Base-by-base conservation (phyloP, 1,140 invertebrate species). In the Drosophila mauritiana region DNA sequence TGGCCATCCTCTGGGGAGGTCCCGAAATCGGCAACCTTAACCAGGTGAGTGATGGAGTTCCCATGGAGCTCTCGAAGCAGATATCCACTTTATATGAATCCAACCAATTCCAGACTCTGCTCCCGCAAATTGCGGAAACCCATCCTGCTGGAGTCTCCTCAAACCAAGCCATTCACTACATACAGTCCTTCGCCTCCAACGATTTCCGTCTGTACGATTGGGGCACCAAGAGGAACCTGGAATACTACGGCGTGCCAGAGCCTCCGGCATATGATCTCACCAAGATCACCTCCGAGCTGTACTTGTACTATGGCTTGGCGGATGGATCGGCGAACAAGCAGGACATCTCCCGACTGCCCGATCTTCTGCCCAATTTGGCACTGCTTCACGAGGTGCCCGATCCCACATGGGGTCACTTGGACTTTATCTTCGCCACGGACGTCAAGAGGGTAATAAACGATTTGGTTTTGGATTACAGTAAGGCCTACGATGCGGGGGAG, bases 231-330 rank as follows among this genome's bases (percentile, higher is more conserved):
- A 84, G 62, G 42, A 94, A 95, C 73, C 53, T 91, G 37, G 56
- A 80, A 39, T 65, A 78, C 8, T 94, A 94, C 57, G 91, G 90
- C 1, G 78, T 82, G 20, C 13, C 78, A 13, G 84, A 65, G 17
- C 94, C 94, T 11, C 94, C 94, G 0, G 68, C 91, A 3, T 95
- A 95, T 72, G 91, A 93, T 46, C 58, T 95, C 6, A 84, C 91
- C 6, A 94, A 94, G 64, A 93, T 96, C 13, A 94, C 94, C 1
- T 49, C 78, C 7, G 95, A 95, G 3, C 88, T 95, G 0, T 94
- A 94, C 2, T 64, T 96, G 1, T 95, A 95, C 73, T 95, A 93
- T 43, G 95, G 95, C 20, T 86, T 93, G 1, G 92, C 94, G 7
- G 96, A 97, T 80, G 93, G 93, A 86, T 89, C 95, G 0, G 93